Evolutionary conservation across 2,888 invertebrate genomes (phyloP), one percentile per base, ranked within the genome.

Genomic region (Meta bourneti): DNA sequence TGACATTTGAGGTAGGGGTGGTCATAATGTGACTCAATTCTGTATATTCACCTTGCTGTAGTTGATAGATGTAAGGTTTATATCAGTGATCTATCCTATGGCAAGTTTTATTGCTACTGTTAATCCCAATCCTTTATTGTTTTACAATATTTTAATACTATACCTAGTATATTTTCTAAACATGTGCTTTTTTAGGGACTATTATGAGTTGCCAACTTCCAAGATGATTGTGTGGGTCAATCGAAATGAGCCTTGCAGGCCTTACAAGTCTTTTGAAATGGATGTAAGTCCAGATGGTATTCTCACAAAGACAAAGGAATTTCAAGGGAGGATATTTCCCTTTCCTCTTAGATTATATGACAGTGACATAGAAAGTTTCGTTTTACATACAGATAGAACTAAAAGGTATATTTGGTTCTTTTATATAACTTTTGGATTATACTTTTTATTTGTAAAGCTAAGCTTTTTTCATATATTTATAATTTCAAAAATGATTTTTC

Each of bases 321-420:
- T 91, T 16, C 71, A 71, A 11, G 91, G 78, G 1, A 86, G 82
- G 72, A 34, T 87, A 11, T 91, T 83, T 69, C 87, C 91, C n/a
- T 83, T 88, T 71, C 54, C 61, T 13, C 70, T 87, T 16, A n/a
- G 54, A 49, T 6, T 70, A 13, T n/a, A 80, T n/a, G 49, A 75
- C 7, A 77, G 86, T 6, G 71, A 91, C n/a, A 72, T 77, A 16
- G 16, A 70, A 49, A 87, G 83, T 20, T 87, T 91, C 52, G 78
- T 9, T 11, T 16, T 91, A 0, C 87, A 91, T 54, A 54, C 61
- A 0, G 82, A 87, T 52, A 20, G 86, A 49, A 48, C 52, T 6
- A 49, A 7, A 13, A 81, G 86, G 86, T 91, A 81, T 69, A 71
- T 71, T 7, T 54, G 48, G 8, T 79, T 34, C 34, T 34, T 34